phyloP scores from a whole-genome alignment of 2,113 vertebrate genomes.

The Lipophrys pholis region DNA sequence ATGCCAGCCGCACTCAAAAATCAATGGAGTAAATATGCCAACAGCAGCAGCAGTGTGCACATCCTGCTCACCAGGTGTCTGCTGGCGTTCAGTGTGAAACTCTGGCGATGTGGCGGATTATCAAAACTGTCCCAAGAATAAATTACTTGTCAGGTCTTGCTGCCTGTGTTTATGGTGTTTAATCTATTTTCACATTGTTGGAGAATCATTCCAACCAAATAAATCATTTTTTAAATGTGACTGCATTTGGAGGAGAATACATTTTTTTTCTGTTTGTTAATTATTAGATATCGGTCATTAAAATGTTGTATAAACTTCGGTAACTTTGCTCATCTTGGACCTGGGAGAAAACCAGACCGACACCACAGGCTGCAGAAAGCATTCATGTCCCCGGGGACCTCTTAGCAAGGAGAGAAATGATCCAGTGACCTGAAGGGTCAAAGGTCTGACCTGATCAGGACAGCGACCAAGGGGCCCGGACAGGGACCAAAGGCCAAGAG shows the following conservation, averaged over 20 bases:
- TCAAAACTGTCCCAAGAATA: constrained; percentile 13
- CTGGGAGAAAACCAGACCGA: constrained; percentile 1
- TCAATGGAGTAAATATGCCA: background rate
- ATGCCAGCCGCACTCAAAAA: background rate
- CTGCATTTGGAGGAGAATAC: background rate
- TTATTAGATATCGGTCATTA: no score
- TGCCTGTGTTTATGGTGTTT: background rate
- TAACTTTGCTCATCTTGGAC: background rate
- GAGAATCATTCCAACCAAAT: background rate
- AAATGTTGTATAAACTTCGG: background rate
- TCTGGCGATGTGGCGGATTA: background rate
- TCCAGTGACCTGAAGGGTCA: constrained; percentile 54
- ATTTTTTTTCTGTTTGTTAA: background rate
- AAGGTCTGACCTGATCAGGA: constrained; percentile 67
- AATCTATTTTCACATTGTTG: background rate
- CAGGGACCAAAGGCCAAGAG: constrained; percentile 53
- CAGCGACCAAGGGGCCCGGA: constrained; percentile 39
- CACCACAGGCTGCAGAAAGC: constrained; percentile 39
- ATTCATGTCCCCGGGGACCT: constrained; percentile 50
- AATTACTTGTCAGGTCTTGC: constrained; percentile 1
- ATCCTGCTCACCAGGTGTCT: constrained; percentile 29
- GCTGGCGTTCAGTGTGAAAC: background rate
- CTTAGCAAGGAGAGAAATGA: constrained; percentile 75
- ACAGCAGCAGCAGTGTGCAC: constrained; percentile 8
- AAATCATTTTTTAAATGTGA: background rate